Conservation (phyloP, 1,140 invertebrate species). For the Euschistus heros region DNA sequence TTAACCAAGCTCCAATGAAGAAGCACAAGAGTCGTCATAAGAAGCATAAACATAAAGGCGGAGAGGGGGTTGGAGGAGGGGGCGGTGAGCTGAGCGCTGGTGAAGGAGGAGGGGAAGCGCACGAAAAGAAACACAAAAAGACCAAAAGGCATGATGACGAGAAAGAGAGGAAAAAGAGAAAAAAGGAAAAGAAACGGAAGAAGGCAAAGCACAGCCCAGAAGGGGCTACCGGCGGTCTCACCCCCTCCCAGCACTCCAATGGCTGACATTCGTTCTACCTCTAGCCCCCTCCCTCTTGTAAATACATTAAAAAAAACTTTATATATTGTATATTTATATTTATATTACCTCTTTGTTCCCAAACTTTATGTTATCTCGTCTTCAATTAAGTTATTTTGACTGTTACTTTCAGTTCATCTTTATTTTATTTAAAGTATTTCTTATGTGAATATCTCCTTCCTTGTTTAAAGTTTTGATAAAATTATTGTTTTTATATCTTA, state of each 20-base stretch:
- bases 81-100: constrained; percentile 33
- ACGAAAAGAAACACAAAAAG: constrained; percentile 94
- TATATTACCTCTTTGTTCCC: too few relatives aligned
- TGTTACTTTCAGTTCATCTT: too few relatives aligned
- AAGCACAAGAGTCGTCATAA: constrained; percentile 93
- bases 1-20: constrained; percentile 80
- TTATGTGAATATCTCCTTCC: too few relatives aligned
- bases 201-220: constrained; percentile 89
- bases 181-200: constrained; percentile 92
- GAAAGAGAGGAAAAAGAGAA: constrained; percentile 85
- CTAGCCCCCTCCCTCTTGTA: too few relatives aligned
- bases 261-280: constrained; percentile 15
- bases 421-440: too few relatives aligned
- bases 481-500: too few relatives aligned
- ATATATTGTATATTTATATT: constrained; percentile 2
- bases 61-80: constrained; percentile 39
- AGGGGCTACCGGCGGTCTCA: constrained; percentile 54
- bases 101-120: constrained; percentile 62
- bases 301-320: neutral
- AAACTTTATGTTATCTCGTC: too few relatives aligned
- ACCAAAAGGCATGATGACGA: constrained; percentile 89
- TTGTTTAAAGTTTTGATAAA: too few relatives aligned
- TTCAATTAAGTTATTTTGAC: too few relatives aligned
- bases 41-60: constrained; percentile 86
- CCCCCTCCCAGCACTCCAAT: constrained; percentile 57